Conservation (phyloP, 2,113 vertebrate species). For the Salvator merianae region DNA sequence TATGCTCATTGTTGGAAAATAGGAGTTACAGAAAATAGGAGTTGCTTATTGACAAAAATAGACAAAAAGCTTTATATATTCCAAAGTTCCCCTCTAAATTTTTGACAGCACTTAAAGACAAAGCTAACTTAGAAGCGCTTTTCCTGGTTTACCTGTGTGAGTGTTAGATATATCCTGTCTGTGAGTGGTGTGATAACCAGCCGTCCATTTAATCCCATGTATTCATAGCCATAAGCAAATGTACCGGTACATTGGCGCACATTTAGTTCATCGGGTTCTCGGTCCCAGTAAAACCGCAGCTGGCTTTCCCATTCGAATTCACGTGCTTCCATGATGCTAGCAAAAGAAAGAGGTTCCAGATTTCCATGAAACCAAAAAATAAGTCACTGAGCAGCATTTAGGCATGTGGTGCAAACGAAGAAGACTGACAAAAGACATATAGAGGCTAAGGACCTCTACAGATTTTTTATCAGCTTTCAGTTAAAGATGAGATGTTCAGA, state of each 20-base stretch:
- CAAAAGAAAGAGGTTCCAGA: not conserved
- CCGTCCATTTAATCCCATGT: conserved; percentile 96
- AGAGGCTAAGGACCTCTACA: no score
- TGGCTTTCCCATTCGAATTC: conserved; percentile 98
- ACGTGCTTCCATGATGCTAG: conserved; percentile 87
- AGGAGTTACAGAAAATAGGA: no score
- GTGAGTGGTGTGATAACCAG: conserved; percentile 97
- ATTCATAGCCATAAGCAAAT: conserved; percentile 94
- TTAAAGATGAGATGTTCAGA: not conserved
- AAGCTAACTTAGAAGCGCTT: not conserved
- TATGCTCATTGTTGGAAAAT: not conserved
- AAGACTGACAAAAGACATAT: not conserved
- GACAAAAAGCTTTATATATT: not conserved
- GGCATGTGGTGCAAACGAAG: not conserved
- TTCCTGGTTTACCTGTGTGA: conserved; percentile 86
- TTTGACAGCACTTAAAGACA: not conserved
- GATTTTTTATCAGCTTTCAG: not conserved
- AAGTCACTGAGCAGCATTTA: not conserved
- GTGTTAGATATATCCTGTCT: conserved; percentile 93
- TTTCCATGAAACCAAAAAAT: not conserved
- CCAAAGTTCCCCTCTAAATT: not conserved
- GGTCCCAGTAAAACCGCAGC: conserved; percentile 92
- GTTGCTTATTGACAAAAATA: not conserved
- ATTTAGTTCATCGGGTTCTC: conserved; percentile 80
- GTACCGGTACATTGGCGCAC: conserved; percentile 91